A percentile compares a stretch with the other conserved stretches of the same genome.
Conservation (phyloP, 2,888 invertebrate species). For the Trachelus stipa region DNA sequence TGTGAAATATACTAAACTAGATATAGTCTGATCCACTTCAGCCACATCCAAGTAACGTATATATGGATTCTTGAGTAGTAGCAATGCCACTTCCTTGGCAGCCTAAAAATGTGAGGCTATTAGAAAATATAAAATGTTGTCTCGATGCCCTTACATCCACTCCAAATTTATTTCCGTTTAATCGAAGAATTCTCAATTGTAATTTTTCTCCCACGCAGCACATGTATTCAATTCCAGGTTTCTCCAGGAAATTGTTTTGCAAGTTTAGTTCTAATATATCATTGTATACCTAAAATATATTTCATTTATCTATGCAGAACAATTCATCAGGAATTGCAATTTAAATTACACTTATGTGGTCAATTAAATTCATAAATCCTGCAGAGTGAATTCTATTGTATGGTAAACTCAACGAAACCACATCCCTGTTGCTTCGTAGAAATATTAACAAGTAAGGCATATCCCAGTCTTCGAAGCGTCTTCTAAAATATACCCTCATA, state of each 20-base stretch:
- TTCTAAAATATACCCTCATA: conserved; percentile 43
- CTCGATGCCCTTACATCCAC: conserved; percentile 55
- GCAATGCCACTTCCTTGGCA: conserved; percentile 68
- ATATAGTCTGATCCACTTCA: conserved; percentile 71
- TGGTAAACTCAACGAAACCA: conserved; percentile 69
- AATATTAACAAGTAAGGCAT: conserved; percentile 69
- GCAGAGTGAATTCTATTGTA: conserved; percentile 68
- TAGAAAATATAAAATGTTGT: not conserved
- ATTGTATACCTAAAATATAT: conserved; percentile 65
- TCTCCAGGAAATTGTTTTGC: conserved; percentile 70
- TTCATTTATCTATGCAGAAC: conserved; percentile 55
- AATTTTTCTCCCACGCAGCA: conserved; percentile 50
- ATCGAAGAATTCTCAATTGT: conserved; percentile 68
- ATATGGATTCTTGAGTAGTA: conserved; percentile 67
- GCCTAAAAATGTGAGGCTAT: conserved; percentile 55
- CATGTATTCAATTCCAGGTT: conserved; percentile 63
- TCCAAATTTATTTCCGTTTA: conserved; percentile 74
- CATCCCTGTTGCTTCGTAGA: conserved; percentile 65
- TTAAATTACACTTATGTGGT: conserved; percentile 41
- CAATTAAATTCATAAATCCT: conserved; percentile 46
- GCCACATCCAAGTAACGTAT: conserved; percentile 71
- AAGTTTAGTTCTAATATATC: conserved; percentile 70
- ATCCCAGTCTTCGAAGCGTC: conserved; percentile 68
- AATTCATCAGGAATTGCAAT: conserved; percentile 65
- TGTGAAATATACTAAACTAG: conserved; percentile 69